A percentile compares a stretch with the other conserved stretches of the same genome.
phyloP scores from a whole-genome alignment of 2,113 vertebrate genomes.

The Axis porcinus region DNA sequence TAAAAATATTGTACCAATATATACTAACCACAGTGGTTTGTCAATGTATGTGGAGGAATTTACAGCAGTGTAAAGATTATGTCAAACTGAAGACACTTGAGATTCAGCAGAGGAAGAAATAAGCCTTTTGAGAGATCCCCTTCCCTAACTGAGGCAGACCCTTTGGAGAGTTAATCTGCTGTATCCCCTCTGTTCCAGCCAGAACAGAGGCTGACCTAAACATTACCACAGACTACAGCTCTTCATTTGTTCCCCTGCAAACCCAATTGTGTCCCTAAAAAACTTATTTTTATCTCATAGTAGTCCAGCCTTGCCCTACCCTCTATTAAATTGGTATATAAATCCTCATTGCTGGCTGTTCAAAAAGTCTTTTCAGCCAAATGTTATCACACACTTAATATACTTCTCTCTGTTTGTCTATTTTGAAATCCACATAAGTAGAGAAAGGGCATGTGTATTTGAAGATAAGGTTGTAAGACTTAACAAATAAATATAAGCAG shows the following conservation, averaged over 20 bases:
- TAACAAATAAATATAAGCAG: not conserved
- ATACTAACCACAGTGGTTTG: not conserved
- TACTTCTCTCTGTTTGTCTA: not conserved
- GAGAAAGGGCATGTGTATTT: not conserved
- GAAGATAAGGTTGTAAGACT: not conserved
- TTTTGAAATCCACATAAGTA: not conserved
- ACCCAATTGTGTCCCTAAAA: no score
- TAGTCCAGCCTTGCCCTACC: not conserved
- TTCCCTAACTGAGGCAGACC: not conserved
- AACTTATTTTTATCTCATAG: not conserved
- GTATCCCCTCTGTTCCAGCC: not conserved
- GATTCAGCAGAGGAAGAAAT: not conserved
- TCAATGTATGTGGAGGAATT: not conserved
- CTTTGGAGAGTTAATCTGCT: not conserved
- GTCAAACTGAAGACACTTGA: not conserved
- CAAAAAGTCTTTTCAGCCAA: not conserved
- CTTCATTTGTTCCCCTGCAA: not conserved
- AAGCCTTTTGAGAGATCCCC: not conserved
- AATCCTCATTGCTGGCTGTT: not conserved
- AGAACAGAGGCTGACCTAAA: no score
- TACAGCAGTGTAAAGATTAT: not conserved
- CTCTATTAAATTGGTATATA: not conserved
- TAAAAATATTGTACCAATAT: not conserved
- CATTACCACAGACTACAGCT: no score
- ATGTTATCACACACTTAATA: not conserved